These are phyloP conservation scores for Takifugu ocellatus DNA, from an alignment of 2,797 vertebrate genomes.

Conservation along the genomic window DNA sequence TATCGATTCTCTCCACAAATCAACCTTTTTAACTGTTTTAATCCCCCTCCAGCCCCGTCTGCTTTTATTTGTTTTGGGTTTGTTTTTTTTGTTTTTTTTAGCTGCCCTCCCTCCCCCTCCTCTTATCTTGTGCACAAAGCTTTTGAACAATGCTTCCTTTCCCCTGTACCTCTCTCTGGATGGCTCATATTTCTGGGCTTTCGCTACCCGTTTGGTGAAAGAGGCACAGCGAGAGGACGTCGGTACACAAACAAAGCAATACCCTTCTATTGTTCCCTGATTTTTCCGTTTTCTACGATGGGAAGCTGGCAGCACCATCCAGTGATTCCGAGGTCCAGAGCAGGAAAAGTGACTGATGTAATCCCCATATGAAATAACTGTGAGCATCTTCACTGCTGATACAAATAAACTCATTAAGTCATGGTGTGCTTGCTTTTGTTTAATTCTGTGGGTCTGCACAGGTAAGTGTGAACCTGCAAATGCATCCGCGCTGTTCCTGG, in stretches of 20 bases:
- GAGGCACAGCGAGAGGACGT: conserved; percentile 62
- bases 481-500: background rate
- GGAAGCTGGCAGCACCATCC: conserved; percentile 67
- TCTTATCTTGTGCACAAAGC: conserved; percentile 71
- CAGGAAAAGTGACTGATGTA: conserved; percentile 79
- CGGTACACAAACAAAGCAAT: conserved; percentile 89
- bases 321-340: conserved; percentile 43
- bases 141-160: conserved; percentile 85
- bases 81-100: conserved; percentile 39
- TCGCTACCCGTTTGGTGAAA: conserved; percentile 41
- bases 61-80: conserved; percentile 68
- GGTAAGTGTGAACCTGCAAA: conserved; percentile 31
- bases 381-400: conserved; percentile 92
- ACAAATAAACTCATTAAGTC: conserved; percentile 96
- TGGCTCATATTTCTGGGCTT: conserved; percentile 49
- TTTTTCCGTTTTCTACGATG: conserved; percentile 87
- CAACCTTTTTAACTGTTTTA: conserved; percentile 51
- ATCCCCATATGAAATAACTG: conserved; percentile 91
- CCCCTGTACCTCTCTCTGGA: conserved; percentile 68
- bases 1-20: conserved; percentile 66
- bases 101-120: conserved; percentile 50
- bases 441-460: conserved; percentile 34
- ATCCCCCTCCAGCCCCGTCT: conserved; percentile 27
- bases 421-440: conserved; percentile 58
- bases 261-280: conserved; percentile 82